Percentiles rank a stretch among this genome's conserved stretches.
phyloP scores from a whole-genome alignment of 2,888 invertebrate species.

The Eupsilia transversa region DNA sequence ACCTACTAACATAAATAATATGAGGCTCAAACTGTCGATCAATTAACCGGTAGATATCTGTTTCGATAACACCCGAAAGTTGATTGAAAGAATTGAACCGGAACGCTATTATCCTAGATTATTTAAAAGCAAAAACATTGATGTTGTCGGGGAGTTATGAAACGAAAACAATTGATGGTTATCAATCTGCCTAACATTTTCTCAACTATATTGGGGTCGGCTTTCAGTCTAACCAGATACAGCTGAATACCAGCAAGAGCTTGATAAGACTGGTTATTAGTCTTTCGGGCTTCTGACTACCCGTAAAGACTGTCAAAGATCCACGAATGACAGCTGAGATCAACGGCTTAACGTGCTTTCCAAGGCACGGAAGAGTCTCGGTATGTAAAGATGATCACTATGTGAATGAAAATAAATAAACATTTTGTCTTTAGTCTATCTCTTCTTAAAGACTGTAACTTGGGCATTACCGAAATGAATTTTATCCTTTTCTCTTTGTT shows the following conservation, averaged over 20 bases:
- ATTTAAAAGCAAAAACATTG: slow-evolving; percentile 25
- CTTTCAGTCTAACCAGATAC: too few species aligned
- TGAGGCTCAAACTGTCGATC: slow-evolving; percentile 27
- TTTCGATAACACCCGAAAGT: slow-evolving; percentile 26
- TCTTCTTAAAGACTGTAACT: not conserved
- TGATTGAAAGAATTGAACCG: slow-evolving; percentile 52
- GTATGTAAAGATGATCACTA: too few species aligned
- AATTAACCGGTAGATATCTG: slow-evolving; percentile 19
- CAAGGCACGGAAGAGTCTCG: too few species aligned
- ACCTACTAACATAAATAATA: slow-evolving; percentile 40
- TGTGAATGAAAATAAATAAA: not conserved
- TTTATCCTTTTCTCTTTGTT: not conserved
- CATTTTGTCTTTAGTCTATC: not conserved
- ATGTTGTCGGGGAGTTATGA: not conserved
- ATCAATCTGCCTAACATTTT: too few species aligned
- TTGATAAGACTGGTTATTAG: too few species aligned
- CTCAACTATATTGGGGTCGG: too few species aligned
- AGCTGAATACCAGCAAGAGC: too few species aligned
- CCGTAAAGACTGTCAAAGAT: too few species aligned
- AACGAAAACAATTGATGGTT: slow-evolving; percentile 29
- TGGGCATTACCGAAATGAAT: not conserved
- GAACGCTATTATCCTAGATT: slow-evolving; percentile 39
- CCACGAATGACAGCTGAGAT: too few species aligned
- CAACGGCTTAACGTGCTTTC: too few species aligned
- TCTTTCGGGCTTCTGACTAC: too few species aligned